Percentiles rank a stretch among this genome's conserved stretches.
Evolutionary conservation across 2,797 vertebrate species (phyloP).

Genomic region (Chrysocyon brachyurus): DNA sequence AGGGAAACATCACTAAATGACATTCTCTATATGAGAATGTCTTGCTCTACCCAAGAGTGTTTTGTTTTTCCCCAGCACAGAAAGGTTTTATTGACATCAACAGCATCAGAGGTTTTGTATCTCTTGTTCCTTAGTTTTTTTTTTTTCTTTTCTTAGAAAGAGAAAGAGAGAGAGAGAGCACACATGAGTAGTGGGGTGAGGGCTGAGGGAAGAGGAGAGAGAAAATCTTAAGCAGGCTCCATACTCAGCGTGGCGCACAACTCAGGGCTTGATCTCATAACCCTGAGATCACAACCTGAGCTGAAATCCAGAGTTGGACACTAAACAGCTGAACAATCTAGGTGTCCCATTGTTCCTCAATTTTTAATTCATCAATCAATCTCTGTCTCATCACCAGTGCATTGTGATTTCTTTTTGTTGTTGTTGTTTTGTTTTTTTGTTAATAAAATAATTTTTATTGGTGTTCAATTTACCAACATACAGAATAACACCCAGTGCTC

Average conservation of each 20-base stretch:
- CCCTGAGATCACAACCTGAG: background rate
- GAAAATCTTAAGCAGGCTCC: background rate
- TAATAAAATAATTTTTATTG: too few species aligned
- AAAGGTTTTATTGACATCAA: background rate
- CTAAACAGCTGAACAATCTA: background rate
- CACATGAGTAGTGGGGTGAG: background rate
- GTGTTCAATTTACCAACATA: too few species aligned
- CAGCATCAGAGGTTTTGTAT: background rate
- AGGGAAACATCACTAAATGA: background rate
- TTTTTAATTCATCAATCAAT: background rate
- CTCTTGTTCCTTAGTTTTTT: background rate
- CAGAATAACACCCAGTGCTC: too few species aligned
- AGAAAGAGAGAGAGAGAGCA: background rate
- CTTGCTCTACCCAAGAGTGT: background rate
- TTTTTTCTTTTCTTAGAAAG: background rate
- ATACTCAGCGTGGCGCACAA: background rate
- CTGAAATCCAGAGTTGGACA: background rate
- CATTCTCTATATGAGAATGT: background rate
- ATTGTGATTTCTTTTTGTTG: background rate
- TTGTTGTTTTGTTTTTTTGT: too few species aligned
- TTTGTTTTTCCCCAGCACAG: background rate
- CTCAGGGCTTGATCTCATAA: background rate
- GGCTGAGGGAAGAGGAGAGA: background rate
- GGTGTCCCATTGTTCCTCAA: background rate
- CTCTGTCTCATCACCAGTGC: background rate